Evolutionary conservation across 2,888 invertebrate genomes (phyloP).

Genomic region (Galerucella pusilla): DNA sequence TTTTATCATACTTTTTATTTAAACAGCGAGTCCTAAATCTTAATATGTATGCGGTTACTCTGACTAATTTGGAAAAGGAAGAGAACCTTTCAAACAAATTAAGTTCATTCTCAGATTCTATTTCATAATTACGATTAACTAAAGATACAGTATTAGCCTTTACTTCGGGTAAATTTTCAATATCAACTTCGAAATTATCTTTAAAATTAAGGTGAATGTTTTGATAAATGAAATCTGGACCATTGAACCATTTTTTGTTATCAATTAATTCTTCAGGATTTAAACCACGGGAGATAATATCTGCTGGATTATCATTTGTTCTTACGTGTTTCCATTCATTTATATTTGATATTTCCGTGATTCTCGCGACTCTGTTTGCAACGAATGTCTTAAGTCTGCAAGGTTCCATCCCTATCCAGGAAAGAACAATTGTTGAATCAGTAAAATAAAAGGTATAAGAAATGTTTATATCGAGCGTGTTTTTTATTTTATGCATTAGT

Average conservation of each 20-base stretch:
- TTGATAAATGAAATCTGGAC: too few species aligned
- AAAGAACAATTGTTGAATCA: constrained; percentile 41
- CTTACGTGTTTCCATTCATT: constrained; percentile 41
- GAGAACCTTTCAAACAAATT: background rate
- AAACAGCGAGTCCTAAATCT: too few species aligned
- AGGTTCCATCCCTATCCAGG: constrained; percentile 41
- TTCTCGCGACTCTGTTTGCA: constrained; percentile 39
- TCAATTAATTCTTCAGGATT: background rate
- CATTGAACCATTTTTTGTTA: too few species aligned
- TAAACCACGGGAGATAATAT: constrained; percentile 40
- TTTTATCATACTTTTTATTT: too few species aligned
- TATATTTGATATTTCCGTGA: constrained; percentile 34
- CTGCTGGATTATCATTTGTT: constrained; percentile 37
- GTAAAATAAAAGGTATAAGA: constrained; percentile 34
- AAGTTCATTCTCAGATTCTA: background rate
- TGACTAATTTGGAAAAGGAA: background rate
- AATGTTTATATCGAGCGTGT: background rate
- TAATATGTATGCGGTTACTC: background rate
- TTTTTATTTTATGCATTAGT: constrained; percentile 2
- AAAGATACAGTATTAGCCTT: background rate
- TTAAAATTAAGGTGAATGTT: too few species aligned
- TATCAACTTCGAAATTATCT: too few species aligned
- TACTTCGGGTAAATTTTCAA: background rate
- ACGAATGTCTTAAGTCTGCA: constrained; percentile 43
- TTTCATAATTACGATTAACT: background rate